Conservation (phyloP, 2,113 vertebrate species). For the Pipra filicauda region DNA sequence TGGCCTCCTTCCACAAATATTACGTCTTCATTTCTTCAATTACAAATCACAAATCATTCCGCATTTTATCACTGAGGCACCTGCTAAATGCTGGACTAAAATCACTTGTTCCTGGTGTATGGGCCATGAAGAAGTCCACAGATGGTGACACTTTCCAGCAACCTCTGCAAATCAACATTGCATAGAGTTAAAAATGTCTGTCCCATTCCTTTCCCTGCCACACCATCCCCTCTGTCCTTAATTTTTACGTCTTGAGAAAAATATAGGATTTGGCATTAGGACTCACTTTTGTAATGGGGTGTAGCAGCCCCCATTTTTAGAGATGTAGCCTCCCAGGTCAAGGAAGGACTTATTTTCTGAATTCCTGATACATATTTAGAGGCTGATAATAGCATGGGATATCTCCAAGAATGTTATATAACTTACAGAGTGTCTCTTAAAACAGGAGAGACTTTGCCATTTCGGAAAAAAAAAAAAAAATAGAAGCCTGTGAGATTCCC, state of each 20-base stretch:
- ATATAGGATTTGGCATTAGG: neutral
- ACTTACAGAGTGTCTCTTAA: constrained; percentile 3
- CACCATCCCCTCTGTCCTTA: neutral
- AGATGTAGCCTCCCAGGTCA: neutral
- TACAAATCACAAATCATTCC: neutral
- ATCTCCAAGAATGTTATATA: constrained; percentile 56
- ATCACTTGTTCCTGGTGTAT: neutral
- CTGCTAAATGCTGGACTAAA: neutral
- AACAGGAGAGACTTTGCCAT: neutral
- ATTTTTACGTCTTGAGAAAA: neutral
- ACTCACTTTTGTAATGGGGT: neutral
- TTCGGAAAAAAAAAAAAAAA: neutral
- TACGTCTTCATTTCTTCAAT: neutral
- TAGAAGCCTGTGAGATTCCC: constrained; percentile 49
- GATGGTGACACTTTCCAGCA: neutral
- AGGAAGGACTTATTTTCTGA: constrained; percentile 36
- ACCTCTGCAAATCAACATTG: neutral
- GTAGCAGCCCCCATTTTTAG: neutral
- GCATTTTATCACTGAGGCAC: neutral
- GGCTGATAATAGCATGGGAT: neutral
- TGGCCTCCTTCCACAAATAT: neutral
- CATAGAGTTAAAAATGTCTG: neutral
- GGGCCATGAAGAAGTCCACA: neutral
- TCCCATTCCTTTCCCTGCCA: neutral
- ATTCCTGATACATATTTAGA: constrained; percentile 6